A percentile compares a stretch with the other conserved stretches of the same genome.
Conservation (phyloP, 2,113 vertebrate species). For the Rafetus swinhoei region DNA sequence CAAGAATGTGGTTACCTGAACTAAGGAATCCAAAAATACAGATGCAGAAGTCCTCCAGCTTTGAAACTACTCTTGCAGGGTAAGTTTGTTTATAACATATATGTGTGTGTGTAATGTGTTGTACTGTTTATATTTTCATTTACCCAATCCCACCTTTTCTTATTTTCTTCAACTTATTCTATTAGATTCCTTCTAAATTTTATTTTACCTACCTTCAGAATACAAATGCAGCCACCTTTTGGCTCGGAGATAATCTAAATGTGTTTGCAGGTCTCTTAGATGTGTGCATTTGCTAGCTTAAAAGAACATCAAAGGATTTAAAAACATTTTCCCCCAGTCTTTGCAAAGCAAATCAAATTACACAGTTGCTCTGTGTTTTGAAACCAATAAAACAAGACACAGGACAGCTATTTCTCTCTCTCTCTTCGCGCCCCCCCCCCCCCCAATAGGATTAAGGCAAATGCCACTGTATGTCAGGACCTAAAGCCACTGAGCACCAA, state of each 20-base stretch:
- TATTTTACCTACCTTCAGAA: constrained; percentile 49
- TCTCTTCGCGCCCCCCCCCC: constrained; percentile 2
- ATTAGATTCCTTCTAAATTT: constrained; percentile 33
- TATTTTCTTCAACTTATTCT: constrained; percentile 22
- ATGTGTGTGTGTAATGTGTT: not conserved
- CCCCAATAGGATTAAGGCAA: constrained; percentile 61
- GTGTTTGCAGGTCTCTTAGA: constrained; percentile 45
- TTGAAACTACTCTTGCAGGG: constrained; percentile 71
- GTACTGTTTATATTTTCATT: not conserved
- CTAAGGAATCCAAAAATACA: constrained; percentile 64
- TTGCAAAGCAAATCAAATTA: constrained; percentile 58
- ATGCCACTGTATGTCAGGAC: constrained; percentile 69
- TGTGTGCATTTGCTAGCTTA: constrained; percentile 56
- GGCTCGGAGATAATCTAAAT: constrained; percentile 38
- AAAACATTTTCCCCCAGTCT: constrained; percentile 14
- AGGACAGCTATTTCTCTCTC: constrained; percentile 30
- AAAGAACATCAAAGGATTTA: constrained; percentile 60
- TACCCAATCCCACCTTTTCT: not conserved
- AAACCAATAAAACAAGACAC: constrained; percentile 54
- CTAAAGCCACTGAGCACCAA: constrained; percentile 59
- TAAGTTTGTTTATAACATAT: constrained; percentile 75
- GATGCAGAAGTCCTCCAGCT: constrained; percentile 57
- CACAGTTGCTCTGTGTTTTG: constrained; percentile 49
- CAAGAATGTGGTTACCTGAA: constrained; percentile 71
- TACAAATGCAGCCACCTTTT: constrained; percentile 46